Conservation (phyloP, 53 echinoderm and acorn worm genomes). For the Zoroaster sp. region DNA sequence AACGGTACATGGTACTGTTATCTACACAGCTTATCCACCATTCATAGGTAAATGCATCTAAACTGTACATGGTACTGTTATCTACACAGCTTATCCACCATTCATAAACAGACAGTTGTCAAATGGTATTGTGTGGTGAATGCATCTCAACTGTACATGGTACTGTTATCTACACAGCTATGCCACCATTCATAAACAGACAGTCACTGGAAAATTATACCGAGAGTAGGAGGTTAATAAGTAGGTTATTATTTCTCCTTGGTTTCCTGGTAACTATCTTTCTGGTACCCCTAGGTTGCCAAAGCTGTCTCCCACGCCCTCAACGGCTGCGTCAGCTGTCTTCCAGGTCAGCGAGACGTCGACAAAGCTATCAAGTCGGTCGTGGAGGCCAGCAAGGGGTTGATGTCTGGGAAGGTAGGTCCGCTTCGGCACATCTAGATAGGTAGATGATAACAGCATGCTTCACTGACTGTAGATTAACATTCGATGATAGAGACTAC, state of each 20-base stretch:
- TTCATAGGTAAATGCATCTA: too few relatives aligned
- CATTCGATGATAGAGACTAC: not conserved
- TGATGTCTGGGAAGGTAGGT: slow-evolving; percentile 93
- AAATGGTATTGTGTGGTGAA: too few relatives aligned
- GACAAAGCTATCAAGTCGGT: slow-evolving; percentile 92
- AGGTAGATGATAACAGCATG: not conserved
- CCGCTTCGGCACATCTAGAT: not conserved
- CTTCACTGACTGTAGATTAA: not conserved
- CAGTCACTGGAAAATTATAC: too few relatives aligned
- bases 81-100: too few relatives aligned
- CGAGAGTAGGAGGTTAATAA: not conserved
- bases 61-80: too few relatives aligned
- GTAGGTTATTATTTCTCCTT: not conserved
- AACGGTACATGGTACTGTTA: too few relatives aligned
- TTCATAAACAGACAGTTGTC: too few relatives aligned
- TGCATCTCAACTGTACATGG: too few relatives aligned
- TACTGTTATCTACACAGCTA: too few relatives aligned
- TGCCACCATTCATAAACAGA: too few relatives aligned
- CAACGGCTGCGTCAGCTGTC: slow-evolving; percentile 91
- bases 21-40: too few relatives aligned
- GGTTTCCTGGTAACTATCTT: not conserved
- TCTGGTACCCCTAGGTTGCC: slow-evolving; percentile 69
- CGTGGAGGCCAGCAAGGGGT: slow-evolving; percentile 88
- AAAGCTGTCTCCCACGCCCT: slow-evolving; percentile 96
- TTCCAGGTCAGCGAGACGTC: slow-evolving; percentile 94